Conservation (phyloP, 2,888 invertebrate species). For the Drosophila nr. fundita region DNA sequence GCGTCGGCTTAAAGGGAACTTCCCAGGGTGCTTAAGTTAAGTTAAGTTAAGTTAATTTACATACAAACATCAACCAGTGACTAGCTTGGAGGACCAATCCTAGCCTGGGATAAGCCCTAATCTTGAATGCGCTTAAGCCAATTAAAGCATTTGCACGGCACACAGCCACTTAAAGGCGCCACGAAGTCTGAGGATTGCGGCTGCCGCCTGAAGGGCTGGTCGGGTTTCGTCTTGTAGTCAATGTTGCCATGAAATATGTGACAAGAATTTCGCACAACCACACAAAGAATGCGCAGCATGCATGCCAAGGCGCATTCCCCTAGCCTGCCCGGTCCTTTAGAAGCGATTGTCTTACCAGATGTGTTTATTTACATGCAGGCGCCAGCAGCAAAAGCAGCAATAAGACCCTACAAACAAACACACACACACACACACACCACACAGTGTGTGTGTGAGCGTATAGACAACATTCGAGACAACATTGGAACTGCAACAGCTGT, state of each 20-base stretch:
- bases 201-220: not conserved
- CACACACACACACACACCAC: not conserved
- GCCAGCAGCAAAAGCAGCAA: constrained; percentile 27
- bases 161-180: constrained; percentile 48
- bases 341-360: constrained; percentile 16
- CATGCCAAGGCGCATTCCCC: not conserved
- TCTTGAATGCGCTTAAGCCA: constrained; percentile 55
- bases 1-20: not conserved
- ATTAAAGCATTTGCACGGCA: constrained; percentile 63
- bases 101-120: constrained; percentile 21
- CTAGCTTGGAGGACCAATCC: not conserved
- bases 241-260: constrained; percentile 67
- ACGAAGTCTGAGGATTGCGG: constrained; percentile 34
- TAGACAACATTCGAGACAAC: constrained; percentile 7
- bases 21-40: not conserved
- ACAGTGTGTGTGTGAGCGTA: not conserved
- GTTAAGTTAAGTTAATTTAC: not conserved
- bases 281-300: constrained; percentile 5
- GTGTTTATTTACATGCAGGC: constrained; percentile 51
- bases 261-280: constrained; percentile 25
- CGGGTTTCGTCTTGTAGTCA: not conserved
- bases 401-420: constrained; percentile 4
- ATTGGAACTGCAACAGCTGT: constrained; percentile 31
- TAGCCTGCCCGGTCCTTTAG: not conserved
- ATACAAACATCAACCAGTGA: not conserved